Evolutionary conservation across 2,113 vertebrate genomes (phyloP).

Genomic region (Vimba vimba): DNA sequence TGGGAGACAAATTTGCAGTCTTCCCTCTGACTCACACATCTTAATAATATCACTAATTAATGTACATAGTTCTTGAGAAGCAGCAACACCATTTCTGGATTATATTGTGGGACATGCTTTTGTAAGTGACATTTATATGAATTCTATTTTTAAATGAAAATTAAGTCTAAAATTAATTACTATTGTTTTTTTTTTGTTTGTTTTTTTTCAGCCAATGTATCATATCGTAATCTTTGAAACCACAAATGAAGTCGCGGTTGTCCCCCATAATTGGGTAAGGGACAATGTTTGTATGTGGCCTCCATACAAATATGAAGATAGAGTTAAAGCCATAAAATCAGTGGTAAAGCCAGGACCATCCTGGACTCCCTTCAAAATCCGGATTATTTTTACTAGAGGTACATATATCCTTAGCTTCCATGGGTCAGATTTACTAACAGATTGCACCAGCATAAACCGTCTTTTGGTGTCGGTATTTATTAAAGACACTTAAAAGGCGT

Average conservation of each 20-base stretch:
- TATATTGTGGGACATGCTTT: not conserved
- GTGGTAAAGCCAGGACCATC: not conserved
- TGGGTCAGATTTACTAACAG: too few relatives aligned
- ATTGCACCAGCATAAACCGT: too few relatives aligned
- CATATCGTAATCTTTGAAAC: slow-evolving; percentile 8
- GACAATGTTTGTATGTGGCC: slow-evolving; percentile 30
- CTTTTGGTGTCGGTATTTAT: too few relatives aligned
- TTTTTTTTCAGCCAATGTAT: not conserved
- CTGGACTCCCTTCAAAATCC: slow-evolving; percentile 16
- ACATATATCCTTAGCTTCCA: too few relatives aligned
- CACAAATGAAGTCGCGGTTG: not conserved
- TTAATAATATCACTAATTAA: not conserved
- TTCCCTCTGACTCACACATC: slow-evolving; percentile 26
- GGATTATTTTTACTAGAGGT: not conserved
- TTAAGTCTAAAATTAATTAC: not conserved
- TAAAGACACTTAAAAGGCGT: too few relatives aligned
- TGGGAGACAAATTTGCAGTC: slow-evolving; percentile 21
- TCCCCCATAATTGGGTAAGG: slow-evolving; percentile 17
- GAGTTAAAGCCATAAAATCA: slow-evolving; percentile 22
- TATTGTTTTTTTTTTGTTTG: not conserved
- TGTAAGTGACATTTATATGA: slow-evolving; percentile 10
- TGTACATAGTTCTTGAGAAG: slow-evolving; percentile 8
- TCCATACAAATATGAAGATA: slow-evolving; percentile 18
- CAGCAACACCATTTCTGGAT: not conserved
- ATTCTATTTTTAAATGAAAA: not conserved